Base-by-base conservation (phyloP, 2,113 vertebrate genomes). In the Tamias sibiricus region DNA sequence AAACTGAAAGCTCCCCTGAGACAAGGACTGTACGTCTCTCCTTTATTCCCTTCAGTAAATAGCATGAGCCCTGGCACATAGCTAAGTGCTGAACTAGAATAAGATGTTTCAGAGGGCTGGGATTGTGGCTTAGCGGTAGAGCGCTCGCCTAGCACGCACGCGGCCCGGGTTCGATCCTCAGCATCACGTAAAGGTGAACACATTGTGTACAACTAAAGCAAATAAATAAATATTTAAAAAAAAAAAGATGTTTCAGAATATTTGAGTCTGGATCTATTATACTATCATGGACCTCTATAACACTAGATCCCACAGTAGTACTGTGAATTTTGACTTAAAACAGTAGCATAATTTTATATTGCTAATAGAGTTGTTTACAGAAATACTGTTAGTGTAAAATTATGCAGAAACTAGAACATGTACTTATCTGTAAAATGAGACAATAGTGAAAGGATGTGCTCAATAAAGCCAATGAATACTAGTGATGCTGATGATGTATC, bases 201-300 rank as follows among this genome's bases (percentile, higher is more conserved):
- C n/a, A n/a, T n/a, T n/a, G n/a, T n/a, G n/a, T n/a, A n/a, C n/a
- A n/a, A n/a, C n/a, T n/a, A n/a, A n/a, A n/a, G n/a, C n/a, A n/a
- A n/a, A n/a, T n/a, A n/a, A n/a, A n/a, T n/a, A n/a, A n/a, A n/a
- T n/a, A n/a, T n/a, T n/a, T n/a, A n/a, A n/a, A n/a, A n/a, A n/a
- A n/a, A n/a, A n/a, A n/a, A 97, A 82, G 26, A 11, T 93, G 74
- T 91, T 97, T 80, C 49, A 79, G 62, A 93, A 93, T 91, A 82
- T 69, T 96, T 95, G 28, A 89, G 8, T 93, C 64, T 93, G 82
- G 44, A 85, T 81, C 52, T 7, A 35, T 83, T 79, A 64, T 71
- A 82, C 59, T 95, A 79, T 75, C 83, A 11, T 89, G 47, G n/a
- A 72, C 22, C 62, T 95, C 57, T 69, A 22, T 68, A 86, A 79